phyloP scores from a whole-genome alignment of 2,113 vertebrate species.

The Cynocephalus volans region DNA sequence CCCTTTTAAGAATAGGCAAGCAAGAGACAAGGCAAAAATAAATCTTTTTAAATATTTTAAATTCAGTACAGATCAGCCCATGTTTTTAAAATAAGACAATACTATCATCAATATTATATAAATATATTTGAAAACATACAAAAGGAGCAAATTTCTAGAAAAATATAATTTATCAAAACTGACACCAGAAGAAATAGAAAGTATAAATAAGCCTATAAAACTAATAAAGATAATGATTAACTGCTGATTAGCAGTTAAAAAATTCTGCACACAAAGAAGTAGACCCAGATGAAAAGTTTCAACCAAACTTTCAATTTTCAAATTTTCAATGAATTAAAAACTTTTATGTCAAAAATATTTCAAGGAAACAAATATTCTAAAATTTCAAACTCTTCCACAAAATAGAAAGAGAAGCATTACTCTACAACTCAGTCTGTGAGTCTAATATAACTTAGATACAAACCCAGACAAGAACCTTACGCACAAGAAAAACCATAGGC shows the following conservation, averaged over 20 bases:
- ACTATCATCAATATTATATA: background rate
- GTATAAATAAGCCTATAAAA: background rate
- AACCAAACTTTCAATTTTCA: background rate
- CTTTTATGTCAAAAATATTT: too few species aligned
- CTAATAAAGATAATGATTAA: constrained; percentile 7
- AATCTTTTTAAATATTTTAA: background rate
- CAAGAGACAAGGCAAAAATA: constrained; percentile 52
- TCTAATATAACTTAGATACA: background rate
- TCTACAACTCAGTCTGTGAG: background rate
- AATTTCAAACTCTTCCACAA: constrained; percentile 39
- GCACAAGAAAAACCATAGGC: background rate
- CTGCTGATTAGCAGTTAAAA: background rate
- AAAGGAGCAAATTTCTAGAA: constrained; percentile 9
- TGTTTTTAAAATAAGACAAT: constrained; percentile 10
- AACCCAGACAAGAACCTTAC: background rate
- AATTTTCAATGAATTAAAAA: too few species aligned
- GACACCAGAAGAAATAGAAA: background rate
- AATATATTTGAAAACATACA: constrained; percentile 22
- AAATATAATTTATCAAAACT: background rate
- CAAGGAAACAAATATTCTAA: background rate
- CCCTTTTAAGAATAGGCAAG: constrained; percentile 29
- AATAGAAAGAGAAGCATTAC: background rate
- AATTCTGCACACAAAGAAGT: constrained; percentile 22
- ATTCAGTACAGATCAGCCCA: background rate
- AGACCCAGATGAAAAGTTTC: background rate